Base-by-base conservation (phyloP, 2,113 vertebrate genomes). In the Murina feae region DNA sequence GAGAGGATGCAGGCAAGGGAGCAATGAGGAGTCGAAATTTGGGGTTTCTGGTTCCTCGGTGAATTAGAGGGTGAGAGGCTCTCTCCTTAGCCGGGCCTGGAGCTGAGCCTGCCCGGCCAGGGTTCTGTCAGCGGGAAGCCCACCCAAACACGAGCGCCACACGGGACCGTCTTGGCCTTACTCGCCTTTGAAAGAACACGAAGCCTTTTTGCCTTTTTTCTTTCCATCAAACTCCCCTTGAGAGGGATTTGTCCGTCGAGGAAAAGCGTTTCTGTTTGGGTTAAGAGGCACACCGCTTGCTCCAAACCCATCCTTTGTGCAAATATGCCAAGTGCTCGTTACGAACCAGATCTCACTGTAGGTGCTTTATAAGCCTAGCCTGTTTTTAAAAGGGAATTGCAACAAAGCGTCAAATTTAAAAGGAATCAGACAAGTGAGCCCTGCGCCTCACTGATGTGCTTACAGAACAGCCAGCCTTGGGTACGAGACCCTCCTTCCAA, bases 391-490 rank as follows among this genome's bases (percentile, higher is more conserved):
- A 75, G 91, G 25, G 25, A 83, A 78, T 81, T 81, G 4, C 63
- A 68, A 68, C 37, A 55, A 65, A 55, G 78, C 51, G 21, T 68
- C 66, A 87, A 93, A 90, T 72, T 69, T 94, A 47, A 85, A 37
- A 44, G 0, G 30, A 84, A 91, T 55, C 28, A 78, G n/a, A 88
- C 28, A 42, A 81, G 18, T 16, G 80, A 94, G 79, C 44, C 82
- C 30, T 37, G 37, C 72, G 82, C 75, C 68, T 85, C 81, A n/a
- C n/a, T 86, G 65, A 49, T 42, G 88, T 60, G 53, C n/a, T 82
- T 80, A 94, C 11, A 78, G 32, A 88, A 84, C 49, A 71, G 55
- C 86, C 14, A 2, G 55, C 53, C 80, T 96, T 92, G 80, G 42
- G 13, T 42, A 44, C 17, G 16, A 90, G 78, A 51, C 16, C 49